phyloP scores from a whole-genome alignment of 2,797 vertebrate genomes.

The Cossypha niveicapilla region DNA sequence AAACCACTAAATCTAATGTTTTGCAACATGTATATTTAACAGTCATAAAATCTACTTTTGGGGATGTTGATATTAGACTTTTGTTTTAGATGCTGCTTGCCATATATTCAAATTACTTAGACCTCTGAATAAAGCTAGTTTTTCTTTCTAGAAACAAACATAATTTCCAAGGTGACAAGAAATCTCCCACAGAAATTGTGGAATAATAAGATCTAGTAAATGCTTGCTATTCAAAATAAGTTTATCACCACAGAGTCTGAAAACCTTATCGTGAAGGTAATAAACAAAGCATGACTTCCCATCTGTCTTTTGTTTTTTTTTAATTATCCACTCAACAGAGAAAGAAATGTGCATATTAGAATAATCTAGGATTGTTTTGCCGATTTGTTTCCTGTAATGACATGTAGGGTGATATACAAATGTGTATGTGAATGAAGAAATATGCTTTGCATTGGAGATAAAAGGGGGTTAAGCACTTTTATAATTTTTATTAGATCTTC shows the following conservation, averaged over 20 bases:
- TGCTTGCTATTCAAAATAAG: constrained; percentile 6
- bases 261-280: not conserved
- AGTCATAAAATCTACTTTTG: constrained; percentile 27
- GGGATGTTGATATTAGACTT: not conserved
- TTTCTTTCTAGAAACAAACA: constrained; percentile 4
- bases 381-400: not conserved
- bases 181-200: constrained; percentile 5
- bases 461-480: not conserved
- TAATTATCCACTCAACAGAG: not conserved
- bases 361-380: not conserved
- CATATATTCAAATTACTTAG: constrained; percentile 11
- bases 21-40: constrained; percentile 35
- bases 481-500: not conserved
- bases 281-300: constrained; percentile 5
- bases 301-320: not conserved
- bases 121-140: constrained; percentile 1
- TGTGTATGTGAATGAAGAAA: not conserved
- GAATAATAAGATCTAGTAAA: constrained; percentile 25
- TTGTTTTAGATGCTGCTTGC: not conserved
- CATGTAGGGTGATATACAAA: not conserved
- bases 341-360: not conserved
- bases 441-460: not conserved
- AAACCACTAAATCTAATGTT: constrained; percentile 47
- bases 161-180: constrained; percentile 33
- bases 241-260: not conserved